phyloP scores from a whole-genome alignment of 2,797 vertebrate species.

The Sebastes variabilis region DNA sequence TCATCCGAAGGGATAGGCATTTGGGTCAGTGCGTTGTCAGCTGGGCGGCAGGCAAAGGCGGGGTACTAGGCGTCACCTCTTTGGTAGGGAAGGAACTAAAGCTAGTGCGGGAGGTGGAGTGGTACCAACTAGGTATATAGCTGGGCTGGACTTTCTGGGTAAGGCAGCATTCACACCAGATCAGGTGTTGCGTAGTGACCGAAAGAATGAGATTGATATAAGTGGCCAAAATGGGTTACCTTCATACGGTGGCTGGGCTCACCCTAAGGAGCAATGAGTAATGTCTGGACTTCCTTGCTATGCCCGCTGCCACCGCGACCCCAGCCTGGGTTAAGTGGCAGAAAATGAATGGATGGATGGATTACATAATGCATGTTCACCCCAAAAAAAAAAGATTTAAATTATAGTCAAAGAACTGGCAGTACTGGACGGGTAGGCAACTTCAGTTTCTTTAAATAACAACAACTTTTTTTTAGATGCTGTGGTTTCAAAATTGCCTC shows the following conservation, averaged over 20 bases:
- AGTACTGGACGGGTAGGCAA: background rate
- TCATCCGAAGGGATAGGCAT: too few species aligned
- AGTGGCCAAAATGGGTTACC: background rate
- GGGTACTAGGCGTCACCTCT: too few species aligned
- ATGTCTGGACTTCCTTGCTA: background rate
- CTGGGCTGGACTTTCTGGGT: background rate
- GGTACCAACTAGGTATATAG: too few species aligned
- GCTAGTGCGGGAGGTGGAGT: too few species aligned
- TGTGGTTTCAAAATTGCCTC: background rate
- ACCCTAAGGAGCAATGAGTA: background rate
- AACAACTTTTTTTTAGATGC: background rate
- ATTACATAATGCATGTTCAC: background rate
- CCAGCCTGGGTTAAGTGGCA: background rate
- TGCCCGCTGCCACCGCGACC: background rate
- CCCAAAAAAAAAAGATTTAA: background rate
- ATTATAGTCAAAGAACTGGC: background rate
- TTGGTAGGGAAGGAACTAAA: too few species aligned
- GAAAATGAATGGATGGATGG: background rate
- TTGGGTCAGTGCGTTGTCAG: too few species aligned
- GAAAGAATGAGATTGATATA: background rate
- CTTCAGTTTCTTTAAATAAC: background rate
- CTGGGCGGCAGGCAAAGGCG: too few species aligned
- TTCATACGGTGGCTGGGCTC: background rate
- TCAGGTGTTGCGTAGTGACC: background rate
- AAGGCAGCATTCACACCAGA: too few species aligned